Evolutionary conservation across 2,113 vertebrate species (phyloP).

Genomic region (Campylomormyrus tamandua): DNA sequence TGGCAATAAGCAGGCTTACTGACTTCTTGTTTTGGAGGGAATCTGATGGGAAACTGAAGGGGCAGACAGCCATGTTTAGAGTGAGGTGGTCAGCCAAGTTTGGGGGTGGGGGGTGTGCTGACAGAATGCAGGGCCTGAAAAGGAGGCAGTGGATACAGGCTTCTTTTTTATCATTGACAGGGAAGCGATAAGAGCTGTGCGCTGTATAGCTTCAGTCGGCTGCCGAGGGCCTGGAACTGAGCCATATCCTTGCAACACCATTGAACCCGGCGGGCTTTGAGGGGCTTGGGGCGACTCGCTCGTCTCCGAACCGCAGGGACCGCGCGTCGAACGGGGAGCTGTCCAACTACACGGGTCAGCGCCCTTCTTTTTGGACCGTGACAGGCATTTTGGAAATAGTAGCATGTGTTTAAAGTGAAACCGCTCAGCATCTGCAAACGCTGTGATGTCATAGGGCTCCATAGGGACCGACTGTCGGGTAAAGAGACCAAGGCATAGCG

Average conservation of each 20-base stretch:
- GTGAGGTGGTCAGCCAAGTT: not conserved
- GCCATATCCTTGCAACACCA: not conserved
- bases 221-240: not conserved
- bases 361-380: not conserved
- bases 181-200: not conserved
- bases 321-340: not conserved
- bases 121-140: not conserved
- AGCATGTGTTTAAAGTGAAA: not conserved
- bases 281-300: not conserved
- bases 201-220: not conserved
- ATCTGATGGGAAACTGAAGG: not conserved
- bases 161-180: slow-evolving; percentile 1
- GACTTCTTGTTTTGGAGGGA: not conserved
- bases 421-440: not conserved
- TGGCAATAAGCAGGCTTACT: not conserved
- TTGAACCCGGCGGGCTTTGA: not conserved
- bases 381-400: not conserved
- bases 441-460: not conserved
- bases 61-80: not conserved
- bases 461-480: not conserved
- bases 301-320: not conserved
- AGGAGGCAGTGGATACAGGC: not conserved
- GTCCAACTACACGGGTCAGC: not conserved
- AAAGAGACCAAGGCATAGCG: not conserved
- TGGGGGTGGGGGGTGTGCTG: not conserved